Percentiles rank a stretch among this genome's conserved stretches.
phyloP scores from a whole-genome alignment of 2,113 vertebrate genomes.

The rabbit (Oryctolagus cuniculus) region DNA sequence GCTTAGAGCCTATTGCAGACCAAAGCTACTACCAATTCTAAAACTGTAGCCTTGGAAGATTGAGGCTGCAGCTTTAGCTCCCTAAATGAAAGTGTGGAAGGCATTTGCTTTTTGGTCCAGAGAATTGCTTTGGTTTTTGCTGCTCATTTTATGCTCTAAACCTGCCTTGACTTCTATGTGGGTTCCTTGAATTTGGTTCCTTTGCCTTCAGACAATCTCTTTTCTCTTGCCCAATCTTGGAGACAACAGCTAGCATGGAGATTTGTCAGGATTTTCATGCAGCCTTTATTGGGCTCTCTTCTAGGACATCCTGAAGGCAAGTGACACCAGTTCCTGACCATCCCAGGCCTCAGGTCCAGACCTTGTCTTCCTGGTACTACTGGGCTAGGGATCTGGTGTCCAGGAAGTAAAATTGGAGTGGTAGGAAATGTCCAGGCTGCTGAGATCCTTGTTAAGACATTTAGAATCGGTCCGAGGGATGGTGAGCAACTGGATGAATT shows the following conservation, averaged over 20 bases:
- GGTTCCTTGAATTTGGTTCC: constrained; percentile 1
- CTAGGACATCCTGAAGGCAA: background rate
- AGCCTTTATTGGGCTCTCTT: background rate
- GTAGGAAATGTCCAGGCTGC: background rate
- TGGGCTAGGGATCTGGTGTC: background rate
- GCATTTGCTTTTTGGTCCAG: constrained; percentile 4
- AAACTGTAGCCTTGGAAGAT: background rate
- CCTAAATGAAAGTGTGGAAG: background rate
- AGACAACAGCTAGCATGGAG: background rate
- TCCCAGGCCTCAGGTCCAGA: background rate
- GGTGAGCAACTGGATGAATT: background rate
- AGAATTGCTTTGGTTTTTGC: constrained; percentile 28
- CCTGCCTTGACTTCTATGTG: background rate
- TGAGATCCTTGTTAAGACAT: background rate
- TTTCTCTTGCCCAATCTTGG: background rate
- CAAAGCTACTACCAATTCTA: background rate
- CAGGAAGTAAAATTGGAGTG: background rate
- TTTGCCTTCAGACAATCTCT: background rate
- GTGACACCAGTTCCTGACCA: background rate
- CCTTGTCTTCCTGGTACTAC: background rate
- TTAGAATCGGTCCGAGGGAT: background rate
- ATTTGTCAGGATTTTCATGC: background rate
- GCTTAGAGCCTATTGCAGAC: background rate
- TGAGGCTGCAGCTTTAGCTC: background rate
- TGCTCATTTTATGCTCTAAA: background rate